Evolutionary conservation across 2,888 invertebrate genomes (phyloP).

Genomic region (Xestobium rufovillosum): DNA sequence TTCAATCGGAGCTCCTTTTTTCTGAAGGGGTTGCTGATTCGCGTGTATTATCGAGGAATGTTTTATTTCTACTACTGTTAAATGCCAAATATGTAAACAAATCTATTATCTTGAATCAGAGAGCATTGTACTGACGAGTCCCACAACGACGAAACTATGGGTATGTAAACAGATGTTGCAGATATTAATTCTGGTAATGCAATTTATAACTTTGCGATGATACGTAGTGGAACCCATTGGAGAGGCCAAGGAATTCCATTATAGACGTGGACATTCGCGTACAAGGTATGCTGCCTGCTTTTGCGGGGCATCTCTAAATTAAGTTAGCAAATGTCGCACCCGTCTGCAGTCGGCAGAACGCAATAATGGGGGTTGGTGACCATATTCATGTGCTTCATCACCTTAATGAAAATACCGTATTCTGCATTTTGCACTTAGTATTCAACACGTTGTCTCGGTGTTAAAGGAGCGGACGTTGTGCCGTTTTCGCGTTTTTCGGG

Average conservation of each 20-base stretch:
- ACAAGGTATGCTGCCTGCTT: conserved; percentile 25
- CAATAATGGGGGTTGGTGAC: conserved; percentile 34
- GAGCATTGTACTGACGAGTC: no score
- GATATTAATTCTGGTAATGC: conserved; percentile 30
- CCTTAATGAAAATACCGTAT: conserved; percentile 42
- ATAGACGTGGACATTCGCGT: conserved; percentile 21
- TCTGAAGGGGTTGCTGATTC: no score
- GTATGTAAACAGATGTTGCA: conserved; percentile 29
- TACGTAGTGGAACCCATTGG: conserved; percentile 1
- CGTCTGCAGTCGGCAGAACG: conserved; percentile 34
- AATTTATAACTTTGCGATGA: conserved; percentile 30
- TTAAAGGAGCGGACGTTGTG: no score
- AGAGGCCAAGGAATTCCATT: conserved; percentile 24
- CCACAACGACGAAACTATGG: no score
- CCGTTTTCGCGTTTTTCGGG: no score
- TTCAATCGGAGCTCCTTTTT: no score
- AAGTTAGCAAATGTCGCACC: conserved; percentile 41
- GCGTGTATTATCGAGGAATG: no score
- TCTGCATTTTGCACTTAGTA: conserved; percentile 22
- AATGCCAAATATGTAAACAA: no score
- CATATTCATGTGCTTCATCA: conserved; percentile 38
- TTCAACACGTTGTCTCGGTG: no score
- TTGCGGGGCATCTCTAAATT: conserved; percentile 35
- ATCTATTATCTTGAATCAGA: no score
- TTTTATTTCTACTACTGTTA: no score